Percentiles rank a stretch among this genome's conserved stretches.
Evolutionary conservation across 2,888 invertebrate genomes (phyloP).

Genomic region (Congeria kusceri): DNA sequence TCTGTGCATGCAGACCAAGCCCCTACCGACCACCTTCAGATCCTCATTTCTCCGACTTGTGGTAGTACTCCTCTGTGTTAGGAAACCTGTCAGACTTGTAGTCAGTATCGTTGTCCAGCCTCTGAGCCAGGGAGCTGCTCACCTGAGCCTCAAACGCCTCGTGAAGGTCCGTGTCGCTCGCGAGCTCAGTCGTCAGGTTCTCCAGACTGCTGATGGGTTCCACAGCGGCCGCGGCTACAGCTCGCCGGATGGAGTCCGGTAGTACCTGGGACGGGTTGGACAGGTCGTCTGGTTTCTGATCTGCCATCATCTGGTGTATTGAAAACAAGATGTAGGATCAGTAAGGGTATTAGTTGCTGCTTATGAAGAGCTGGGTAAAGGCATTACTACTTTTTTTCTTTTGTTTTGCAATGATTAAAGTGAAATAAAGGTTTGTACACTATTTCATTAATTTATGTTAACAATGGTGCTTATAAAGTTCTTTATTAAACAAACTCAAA

Average conservation of each 20-base stretch:
- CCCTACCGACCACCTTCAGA: too few relatives aligned
- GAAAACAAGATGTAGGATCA: neutral
- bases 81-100: slow-evolving; percentile 84
- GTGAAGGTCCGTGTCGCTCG: slow-evolving; percentile 86
- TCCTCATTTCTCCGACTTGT: slow-evolving; percentile 37
- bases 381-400: too few relatives aligned
- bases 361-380: too few relatives aligned
- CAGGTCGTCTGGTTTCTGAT: slow-evolving; percentile 74
- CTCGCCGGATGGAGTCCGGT: slow-evolving; percentile 85
- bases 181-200: slow-evolving; percentile 86
- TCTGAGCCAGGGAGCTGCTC: slow-evolving; percentile 86
- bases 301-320: slow-evolving; percentile 78
- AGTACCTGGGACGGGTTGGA: slow-evolving; percentile 77
- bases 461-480: too few relatives aligned
- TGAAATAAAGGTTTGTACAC: too few relatives aligned
- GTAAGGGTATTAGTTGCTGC: too few relatives aligned
- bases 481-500: too few relatives aligned
- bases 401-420: too few relatives aligned
- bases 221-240: slow-evolving; percentile 87
- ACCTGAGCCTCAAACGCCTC: slow-evolving; percentile 87
- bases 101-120: slow-evolving; percentile 86
- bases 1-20: too few relatives aligned
- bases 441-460: too few relatives aligned
- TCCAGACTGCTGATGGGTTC: slow-evolving; percentile 86
- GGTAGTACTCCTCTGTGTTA: slow-evolving; percentile 81